Evolutionary conservation across 2,888 invertebrate species (phyloP).

Genomic region (Microdon myrmicae): DNA sequence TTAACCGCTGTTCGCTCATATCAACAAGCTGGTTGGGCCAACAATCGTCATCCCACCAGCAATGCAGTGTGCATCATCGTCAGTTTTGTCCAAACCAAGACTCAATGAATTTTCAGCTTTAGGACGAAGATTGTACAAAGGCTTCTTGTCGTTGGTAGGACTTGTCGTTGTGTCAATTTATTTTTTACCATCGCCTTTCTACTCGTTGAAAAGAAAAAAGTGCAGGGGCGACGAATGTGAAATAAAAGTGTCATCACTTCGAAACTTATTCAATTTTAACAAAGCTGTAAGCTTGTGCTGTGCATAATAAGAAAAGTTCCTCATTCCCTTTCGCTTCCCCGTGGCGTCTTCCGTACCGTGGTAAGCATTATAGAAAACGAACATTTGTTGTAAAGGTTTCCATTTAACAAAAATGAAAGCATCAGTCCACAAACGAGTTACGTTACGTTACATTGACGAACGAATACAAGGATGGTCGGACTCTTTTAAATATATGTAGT

Average conservation of each 20-base stretch:
- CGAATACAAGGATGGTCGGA: constrained; percentile 38
- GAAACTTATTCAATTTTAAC: constrained; percentile 55
- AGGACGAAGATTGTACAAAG: constrained; percentile 4
- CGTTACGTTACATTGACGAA: too few species aligned
- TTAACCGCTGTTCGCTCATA: constrained; percentile 20
- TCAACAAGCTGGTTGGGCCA: constrained; percentile 24
- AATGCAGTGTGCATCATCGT: constrained; percentile 3
- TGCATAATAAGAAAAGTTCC: constrained; percentile 53
- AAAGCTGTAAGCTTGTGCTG: constrained; percentile 52
- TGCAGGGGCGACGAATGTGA: constrained; percentile 25
- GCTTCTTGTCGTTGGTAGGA: constrained; percentile 15
- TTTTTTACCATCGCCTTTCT: constrained; percentile 35
- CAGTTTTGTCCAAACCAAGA: constrained; percentile 27
- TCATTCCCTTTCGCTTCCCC: constrained; percentile 27
- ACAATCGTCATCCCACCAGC: constrained; percentile 3
- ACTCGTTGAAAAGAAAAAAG: constrained; percentile 20
- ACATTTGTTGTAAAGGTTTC: too few species aligned
- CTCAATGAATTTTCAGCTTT: constrained; percentile 11
- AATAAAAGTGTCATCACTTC: constrained; percentile 52
- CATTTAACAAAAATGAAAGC: too few species aligned
- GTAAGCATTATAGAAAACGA: too few species aligned
- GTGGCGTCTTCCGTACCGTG: too few species aligned
- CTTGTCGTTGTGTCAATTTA: constrained; percentile 32
- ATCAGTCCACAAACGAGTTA: too few species aligned
- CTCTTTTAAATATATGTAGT: constrained; percentile 24